A percentile compares a stretch with the other conserved stretches of the same genome.
Evolutionary conservation across 1,140 invertebrate species (phyloP).

Genomic region (Drosophila repletoides): DNA sequence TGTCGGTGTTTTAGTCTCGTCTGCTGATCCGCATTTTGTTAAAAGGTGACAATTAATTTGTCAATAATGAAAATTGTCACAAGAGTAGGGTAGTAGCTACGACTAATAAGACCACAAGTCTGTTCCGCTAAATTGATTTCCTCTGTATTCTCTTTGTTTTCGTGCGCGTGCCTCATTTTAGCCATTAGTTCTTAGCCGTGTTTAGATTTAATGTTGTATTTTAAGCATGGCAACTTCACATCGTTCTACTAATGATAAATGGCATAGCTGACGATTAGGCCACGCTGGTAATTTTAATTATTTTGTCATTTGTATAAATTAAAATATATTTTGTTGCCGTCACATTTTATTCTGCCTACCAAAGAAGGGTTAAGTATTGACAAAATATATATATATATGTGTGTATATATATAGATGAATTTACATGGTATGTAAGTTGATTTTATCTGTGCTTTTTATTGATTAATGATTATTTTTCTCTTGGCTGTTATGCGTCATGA

Average conservation of each 20-base stretch:
- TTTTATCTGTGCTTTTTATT: slow-evolving; percentile 20
- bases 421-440: background rate
- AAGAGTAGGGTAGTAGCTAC: background rate
- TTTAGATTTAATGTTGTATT: slow-evolving; percentile 20
- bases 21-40: slow-evolving; percentile 66
- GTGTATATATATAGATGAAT: background rate
- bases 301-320: slow-evolving; percentile 81
- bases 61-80: slow-evolving; percentile 75
- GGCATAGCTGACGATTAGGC: slow-evolving; percentile 52
- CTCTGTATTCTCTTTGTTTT: slow-evolving; percentile 9
- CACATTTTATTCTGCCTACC: slow-evolving; percentile 11
- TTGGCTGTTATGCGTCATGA: slow-evolving; percentile 6
- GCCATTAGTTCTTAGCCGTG: slow-evolving; percentile 37
- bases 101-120: slow-evolving; percentile 15
- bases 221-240: slow-evolving; percentile 9
- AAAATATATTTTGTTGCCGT: slow-evolving; percentile 62
- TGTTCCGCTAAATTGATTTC: slow-evolving; percentile 1
- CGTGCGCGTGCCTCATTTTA: slow-evolving; percentile 51
- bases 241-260: slow-evolving; percentile 71
- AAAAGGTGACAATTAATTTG: slow-evolving; percentile 81
- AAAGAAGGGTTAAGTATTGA: slow-evolving; percentile 26
- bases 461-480: slow-evolving; percentile 36
- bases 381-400: background rate
- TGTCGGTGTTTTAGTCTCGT: slow-evolving; percentile 14
- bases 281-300: slow-evolving; percentile 66